Evolutionary conservation across 2,113 vertebrate genomes (phyloP), one percentile per base, ranked within the genome.

Genomic region (Syrrhaptes paradoxus): DNA sequence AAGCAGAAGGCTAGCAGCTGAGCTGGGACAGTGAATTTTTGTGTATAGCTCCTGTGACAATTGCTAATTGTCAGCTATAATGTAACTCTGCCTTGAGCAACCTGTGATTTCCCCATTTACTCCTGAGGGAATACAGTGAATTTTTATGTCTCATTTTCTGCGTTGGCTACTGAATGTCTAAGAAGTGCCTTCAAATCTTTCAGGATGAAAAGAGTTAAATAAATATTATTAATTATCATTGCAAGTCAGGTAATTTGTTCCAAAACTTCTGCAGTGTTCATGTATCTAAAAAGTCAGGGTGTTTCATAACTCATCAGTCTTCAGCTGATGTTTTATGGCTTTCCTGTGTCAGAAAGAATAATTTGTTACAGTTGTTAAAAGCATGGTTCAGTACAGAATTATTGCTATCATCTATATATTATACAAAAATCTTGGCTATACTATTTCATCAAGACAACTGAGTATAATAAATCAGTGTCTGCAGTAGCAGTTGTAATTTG

Each of bases 281-380:
- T 76, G n/a, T 90, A 66, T 81, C 51, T 77, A 80, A 91, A 92
- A 90, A 93, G 43, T 70, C 83, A 79, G 80, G 22, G 17, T 26
- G 48, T 82, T 96, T 96, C 79, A 68, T 89, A 96, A 71, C 63
- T 95, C 74, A 91, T 87, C 73, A 83, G 55, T 63, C 68, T 96
- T 87, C 66, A 71, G 24, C 19, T 90, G 72, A 85, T 92, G 24
- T 58, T 94, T 89, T 91, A 90, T 83, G 63, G 17, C 51, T 95
- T 96, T 89, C 54, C 17, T 68, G 3, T 89, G 51, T 91, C 89
- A 80, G 66, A 63, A 89, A 49, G 25, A 86, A 85, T 51, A 89
- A 91, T 41, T 80, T 22, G 92, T 71, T 73, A 36, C 10, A 31
- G 43, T 17, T 85, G 48, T 63, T 85, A 67, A 92, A 96, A 85